A percentile compares a stretch with the other conserved stretches of the same genome.
Evolutionary conservation across 2,797 vertebrate species (phyloP).

Genomic region (Yasuhikotakia modesta): DNA sequence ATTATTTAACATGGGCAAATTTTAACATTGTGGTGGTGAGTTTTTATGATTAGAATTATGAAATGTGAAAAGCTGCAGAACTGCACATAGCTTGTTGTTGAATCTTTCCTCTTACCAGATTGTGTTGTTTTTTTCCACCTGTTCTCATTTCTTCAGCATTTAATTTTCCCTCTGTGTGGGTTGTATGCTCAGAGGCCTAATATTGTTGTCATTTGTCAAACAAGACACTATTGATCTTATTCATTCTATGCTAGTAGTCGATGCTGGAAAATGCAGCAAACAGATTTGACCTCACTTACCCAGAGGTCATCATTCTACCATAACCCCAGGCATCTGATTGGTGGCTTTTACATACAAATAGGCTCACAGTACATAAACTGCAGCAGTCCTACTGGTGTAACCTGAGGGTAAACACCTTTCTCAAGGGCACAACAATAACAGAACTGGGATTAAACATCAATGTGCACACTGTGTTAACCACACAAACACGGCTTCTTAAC

Average conservation of each 20-base stretch:
- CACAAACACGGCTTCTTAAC: neutral
- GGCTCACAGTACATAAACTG: neutral
- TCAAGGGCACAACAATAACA: neutral
- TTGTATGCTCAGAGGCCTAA: conserved; percentile 15
- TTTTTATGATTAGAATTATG: neutral
- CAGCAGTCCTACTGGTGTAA: neutral
- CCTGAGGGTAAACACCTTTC: conserved; percentile 4
- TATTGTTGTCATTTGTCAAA: conserved; percentile 30
- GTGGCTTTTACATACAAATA: neutral
- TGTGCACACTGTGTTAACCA: neutral
- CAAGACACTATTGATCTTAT: conserved; percentile 24
- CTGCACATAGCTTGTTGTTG: neutral
- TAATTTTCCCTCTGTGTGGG: neutral
- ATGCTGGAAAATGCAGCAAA: neutral
- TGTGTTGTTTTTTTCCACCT: neutral
- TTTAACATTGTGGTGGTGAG: neutral
- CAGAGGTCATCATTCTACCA: neutral
- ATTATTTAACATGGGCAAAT: neutral
- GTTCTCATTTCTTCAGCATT: conserved; percentile 5
- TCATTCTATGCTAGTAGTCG: neutral
- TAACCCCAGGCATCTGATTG: neutral
- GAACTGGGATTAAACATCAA: conserved; percentile 16
- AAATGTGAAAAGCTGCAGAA: neutral
- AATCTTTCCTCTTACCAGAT: neutral
- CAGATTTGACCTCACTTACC: conserved; percentile 1